phyloP scores from a whole-genome alignment of 2,797 vertebrate species.

The Falco columbarius region DNA sequence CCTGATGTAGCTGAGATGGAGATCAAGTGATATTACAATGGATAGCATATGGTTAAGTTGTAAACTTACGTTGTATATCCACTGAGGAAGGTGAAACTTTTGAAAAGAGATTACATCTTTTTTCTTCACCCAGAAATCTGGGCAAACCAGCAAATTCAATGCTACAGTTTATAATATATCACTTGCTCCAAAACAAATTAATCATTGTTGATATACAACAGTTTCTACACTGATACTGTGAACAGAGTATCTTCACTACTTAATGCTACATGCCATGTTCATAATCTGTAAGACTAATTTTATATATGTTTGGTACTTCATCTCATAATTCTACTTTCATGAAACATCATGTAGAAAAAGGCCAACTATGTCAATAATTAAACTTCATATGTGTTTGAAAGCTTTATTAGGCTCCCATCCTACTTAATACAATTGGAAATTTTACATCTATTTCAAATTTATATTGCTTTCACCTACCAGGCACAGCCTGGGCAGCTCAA shows the following conservation, averaged over 20 bases:
- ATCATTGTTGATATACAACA: not conserved
- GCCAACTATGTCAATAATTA: not conserved
- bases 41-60: not conserved
- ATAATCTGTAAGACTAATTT: not conserved
- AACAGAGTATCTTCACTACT: not conserved
- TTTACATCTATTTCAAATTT: not conserved
- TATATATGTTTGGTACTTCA: not conserved
- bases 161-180: not conserved
- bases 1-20: not conserved
- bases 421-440: not conserved
- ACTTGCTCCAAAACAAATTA: not conserved
- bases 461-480: not conserved
- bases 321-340: not conserved
- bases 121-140: not conserved
- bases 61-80: not conserved
- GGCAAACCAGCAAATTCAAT: not conserved
- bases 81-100: not conserved
- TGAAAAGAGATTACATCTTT: not conserved
- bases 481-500: not conserved
- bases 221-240: not conserved
- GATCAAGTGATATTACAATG: not conserved
- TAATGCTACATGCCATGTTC: not conserved
- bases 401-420: not conserved
- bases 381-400: not conserved
- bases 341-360: not conserved